Base-by-base conservation (phyloP, 2,888 invertebrate genomes). In the Salpingus planirostris region DNA sequence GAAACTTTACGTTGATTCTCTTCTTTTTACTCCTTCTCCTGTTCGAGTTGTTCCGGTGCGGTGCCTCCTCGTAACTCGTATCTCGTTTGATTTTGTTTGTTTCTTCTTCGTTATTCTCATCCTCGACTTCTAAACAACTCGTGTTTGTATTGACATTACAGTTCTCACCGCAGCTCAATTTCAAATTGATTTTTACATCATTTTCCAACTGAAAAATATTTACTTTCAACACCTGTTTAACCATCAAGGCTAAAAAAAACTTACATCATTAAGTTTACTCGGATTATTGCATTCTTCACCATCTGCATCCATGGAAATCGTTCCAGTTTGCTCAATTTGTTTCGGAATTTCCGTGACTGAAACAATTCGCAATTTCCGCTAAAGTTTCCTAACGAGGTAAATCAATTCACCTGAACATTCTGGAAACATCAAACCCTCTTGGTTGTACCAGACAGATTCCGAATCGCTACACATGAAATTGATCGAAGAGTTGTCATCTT, bases 361-460 rank as follows among this genome's bases (percentile, higher is more conserved):
- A 51, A 53, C 42, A 18, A 14, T 13, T 26, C 6, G 26, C n/a
- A n/a, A n/a, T n/a, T n/a, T n/a, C n/a, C n/a, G n/a, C n/a, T n/a
- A n/a, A n/a, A n/a, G n/a, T n/a, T n/a, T n/a, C n/a, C n/a, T 66
- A 28, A 31, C 34, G 49, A n/a, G n/a, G n/a, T n/a, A n/a, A n/a
- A n/a, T n/a, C n/a, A n/a, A n/a, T n/a, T n/a, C n/a, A 61, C 62
- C 49, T 33, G 60, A 50, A 52, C 79, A 80, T 48, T 78, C 77
- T 1, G 76, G 75, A 41, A 70, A 64, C 59, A 65, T 34, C 33
- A 59, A 36, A 46, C 51, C 53, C 12, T 55, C 52, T 15, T 55
- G 48, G 36, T 57, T 58, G 36, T 55, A 57, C 67, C 67, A 67
- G 15, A 58, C 42, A 2, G 65, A 57, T 34, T 59, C 54, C 4